Evolutionary conservation across 2,113 vertebrate species (phyloP), one percentile per base, ranked within the genome.

Genomic region (Pithys albifrons): DNA sequence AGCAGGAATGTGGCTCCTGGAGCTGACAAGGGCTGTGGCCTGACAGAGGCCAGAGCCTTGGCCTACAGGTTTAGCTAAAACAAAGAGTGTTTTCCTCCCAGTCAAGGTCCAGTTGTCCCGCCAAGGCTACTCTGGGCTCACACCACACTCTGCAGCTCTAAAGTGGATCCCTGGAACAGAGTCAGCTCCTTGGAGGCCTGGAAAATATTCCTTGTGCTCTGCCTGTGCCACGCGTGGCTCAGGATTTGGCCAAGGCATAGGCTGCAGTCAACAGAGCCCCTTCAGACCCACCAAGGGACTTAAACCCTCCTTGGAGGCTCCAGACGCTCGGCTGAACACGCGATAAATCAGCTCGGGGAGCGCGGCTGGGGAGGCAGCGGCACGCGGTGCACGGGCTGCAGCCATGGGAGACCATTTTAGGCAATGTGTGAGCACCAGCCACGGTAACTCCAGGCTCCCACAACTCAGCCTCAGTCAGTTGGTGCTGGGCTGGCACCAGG

Each of bases 321-420:
- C 76, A 91, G 81, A 43, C 46, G 1, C 57, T 75, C 8, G 3
- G n/a, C 64, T 86, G 77, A n/a, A 62, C 77, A 51, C 3, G 1
- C 1, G 41, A 95, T 96, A 92, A 93, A 93, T 95, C 80, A 93
- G 96, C 4, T 14, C 45, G 3, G 67, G 23, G 18, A 57, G 27
- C 27, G 2, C 64, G 9, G 87, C 5, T 64, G 59, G 4, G 45
- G 13, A 4, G 70, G 88, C 82, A 43, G 89, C 49, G 6, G 54
- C 62, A 33, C 17, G 1, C 1, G 18, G 89, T 8, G 1, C 4
- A 1, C 5, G 62, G 62, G 77, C 73, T 14, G 1, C 39, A 4
- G 93, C 54, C 2, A 1, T 2, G 88, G 79, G 95, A 92, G 83
- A 85, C 97, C 97, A 80, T 97, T 97, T 96, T 95, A 96, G 97